Conservation (phyloP, 1,140 invertebrate genomes). For the Aphelinus certus region DNA sequence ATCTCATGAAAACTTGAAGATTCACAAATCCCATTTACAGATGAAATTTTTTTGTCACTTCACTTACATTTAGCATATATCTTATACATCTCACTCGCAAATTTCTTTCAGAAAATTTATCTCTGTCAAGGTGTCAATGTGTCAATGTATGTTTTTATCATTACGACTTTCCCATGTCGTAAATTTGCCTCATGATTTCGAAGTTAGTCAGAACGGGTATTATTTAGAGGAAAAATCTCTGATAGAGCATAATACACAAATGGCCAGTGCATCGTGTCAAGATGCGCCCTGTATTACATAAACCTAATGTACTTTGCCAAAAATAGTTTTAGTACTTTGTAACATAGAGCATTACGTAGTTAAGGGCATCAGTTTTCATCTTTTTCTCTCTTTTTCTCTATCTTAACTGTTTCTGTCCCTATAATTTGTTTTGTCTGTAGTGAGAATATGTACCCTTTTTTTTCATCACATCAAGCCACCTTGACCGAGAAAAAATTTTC, state of each 20-base stretch:
- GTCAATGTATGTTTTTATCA: not conserved
- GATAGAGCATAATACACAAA: slow-evolving; percentile 61
- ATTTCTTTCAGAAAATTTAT: no score
- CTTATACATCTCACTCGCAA: no score
- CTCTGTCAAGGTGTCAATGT: no score
- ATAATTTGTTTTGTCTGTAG: slow-evolving; percentile 31
- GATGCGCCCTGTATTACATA: slow-evolving; percentile 56
- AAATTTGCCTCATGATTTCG: slow-evolving; percentile 7
- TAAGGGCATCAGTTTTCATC: slow-evolving; percentile 57
- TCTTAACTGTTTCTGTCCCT: slow-evolving; percentile 37
- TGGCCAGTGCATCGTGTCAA: slow-evolving; percentile 65
- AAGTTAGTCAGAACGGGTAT: slow-evolving; percentile 37
- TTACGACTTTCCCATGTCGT: not conserved
- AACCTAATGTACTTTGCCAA: slow-evolving; percentile 68
- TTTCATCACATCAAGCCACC: no score
- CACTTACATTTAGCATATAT: no score
- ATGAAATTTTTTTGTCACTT: no score
- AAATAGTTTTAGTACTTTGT: slow-evolving; percentile 66
- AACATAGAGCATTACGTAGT: slow-evolving; percentile 64
- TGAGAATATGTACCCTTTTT: slow-evolving; percentile 8
- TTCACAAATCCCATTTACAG: no score
- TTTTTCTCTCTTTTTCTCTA: slow-evolving; percentile 45
- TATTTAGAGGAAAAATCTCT: slow-evolving; percentile 53
- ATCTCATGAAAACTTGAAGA: no score
- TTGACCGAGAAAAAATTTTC: no score